Percentiles rank a stretch among this genome's conserved stretches.
phyloP scores from a whole-genome alignment of 2,888 invertebrate species.

The Aphodius granarius region DNA sequence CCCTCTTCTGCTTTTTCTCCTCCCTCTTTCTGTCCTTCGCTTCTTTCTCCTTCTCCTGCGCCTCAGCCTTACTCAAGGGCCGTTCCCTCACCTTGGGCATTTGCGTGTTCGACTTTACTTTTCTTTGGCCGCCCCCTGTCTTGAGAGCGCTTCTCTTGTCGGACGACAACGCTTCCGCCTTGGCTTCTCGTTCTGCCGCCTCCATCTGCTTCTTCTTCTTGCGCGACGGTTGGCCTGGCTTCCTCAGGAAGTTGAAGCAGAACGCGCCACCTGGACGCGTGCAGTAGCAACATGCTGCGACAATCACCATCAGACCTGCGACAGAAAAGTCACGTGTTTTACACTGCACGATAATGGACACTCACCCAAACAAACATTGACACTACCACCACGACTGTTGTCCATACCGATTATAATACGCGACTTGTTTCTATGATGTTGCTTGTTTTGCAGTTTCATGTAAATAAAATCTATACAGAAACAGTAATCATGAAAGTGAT shows the following conservation, averaged over 20 bases:
- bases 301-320: background rate
- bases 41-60: background rate
- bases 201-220: background rate
- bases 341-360: background rate
- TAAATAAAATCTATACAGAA: too few species aligned
- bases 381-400: too few species aligned
- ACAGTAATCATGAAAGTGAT: too few species aligned
- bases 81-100: background rate
- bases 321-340: background rate
- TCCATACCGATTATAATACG: too few species aligned
- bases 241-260: conserved; percentile 1
- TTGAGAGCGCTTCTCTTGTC: background rate
- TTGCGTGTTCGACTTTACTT: background rate
- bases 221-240: background rate
- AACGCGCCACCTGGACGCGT: background rate
- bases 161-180: background rate
- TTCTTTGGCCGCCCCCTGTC: background rate
- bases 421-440: too few species aligned
- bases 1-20: too few species aligned
- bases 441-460: too few species aligned
- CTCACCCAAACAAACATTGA: background rate
- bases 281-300: background rate
- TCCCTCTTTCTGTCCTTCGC: too few species aligned
- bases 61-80: background rate
- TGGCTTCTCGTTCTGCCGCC: background rate